Percentiles rank a stretch among this genome's conserved stretches.
phyloP scores from a whole-genome alignment of 2,113 vertebrate genomes.

The Tichodroma muraria region DNA sequence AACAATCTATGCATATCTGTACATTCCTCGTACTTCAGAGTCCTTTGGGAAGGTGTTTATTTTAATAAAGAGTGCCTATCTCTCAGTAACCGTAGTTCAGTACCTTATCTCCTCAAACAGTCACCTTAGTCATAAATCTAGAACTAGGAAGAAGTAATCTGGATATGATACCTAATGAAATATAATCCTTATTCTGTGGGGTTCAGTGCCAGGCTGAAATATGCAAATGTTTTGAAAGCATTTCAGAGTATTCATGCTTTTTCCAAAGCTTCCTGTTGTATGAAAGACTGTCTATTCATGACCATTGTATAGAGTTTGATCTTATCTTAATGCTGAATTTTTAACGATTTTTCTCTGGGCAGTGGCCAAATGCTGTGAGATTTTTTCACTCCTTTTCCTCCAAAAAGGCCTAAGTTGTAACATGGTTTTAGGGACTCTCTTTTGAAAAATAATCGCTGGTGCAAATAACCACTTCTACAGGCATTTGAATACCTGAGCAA shows the following conservation, averaged over 20 bases:
- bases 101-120: background rate
- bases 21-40: background rate
- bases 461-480: background rate
- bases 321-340: background rate
- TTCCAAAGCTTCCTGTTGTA: background rate
- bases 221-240: background rate
- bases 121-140: background rate
- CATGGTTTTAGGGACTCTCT: background rate
- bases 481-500: background rate
- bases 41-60: background rate
- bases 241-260: background rate
- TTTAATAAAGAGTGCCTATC: background rate
- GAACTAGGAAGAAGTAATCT: background rate
- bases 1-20: background rate
- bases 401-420: background rate
- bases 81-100: background rate
- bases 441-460: background rate
- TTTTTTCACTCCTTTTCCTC: background rate
- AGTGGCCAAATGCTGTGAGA: background rate
- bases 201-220: background rate
- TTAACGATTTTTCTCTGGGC: background rate
- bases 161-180: background rate
- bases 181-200: background rate
- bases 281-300: background rate
- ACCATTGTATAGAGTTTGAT: background rate